Conservation (phyloP, 2,888 invertebrate species). For the Ariolimax columbianus region DNA sequence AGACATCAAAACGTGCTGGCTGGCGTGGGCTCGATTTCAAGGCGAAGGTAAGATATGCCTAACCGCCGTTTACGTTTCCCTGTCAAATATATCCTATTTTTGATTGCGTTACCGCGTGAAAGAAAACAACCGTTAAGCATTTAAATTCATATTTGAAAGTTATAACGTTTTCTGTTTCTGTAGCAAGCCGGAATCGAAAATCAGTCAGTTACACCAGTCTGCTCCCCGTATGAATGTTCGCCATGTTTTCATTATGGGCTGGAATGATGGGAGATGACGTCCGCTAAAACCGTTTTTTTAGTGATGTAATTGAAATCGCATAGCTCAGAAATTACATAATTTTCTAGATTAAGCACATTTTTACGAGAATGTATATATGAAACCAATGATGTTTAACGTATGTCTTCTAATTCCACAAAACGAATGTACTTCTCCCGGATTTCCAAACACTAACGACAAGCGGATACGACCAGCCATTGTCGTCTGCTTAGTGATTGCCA, state of each 20-base stretch:
- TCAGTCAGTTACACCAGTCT: background rate
- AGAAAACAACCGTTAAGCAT: background rate
- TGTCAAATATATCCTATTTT: background rate
- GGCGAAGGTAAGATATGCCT: constrained; percentile 4
- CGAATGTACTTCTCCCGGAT: background rate
- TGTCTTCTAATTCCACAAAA: too few relatives aligned
- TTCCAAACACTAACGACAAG: background rate
- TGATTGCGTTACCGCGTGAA: background rate
- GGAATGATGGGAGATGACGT: constrained; percentile 10
- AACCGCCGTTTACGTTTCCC: background rate
- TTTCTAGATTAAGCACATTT: background rate
- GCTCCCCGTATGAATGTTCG: constrained; percentile 6
- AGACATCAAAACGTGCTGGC: constrained; percentile 30
- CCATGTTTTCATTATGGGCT: constrained; percentile 50
- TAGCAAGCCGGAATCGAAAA: background rate
- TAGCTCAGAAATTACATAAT: background rate
- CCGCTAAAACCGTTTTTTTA: constrained; percentile 44
- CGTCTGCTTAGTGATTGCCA: constrained; percentile 32
- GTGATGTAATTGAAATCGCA: background rate
- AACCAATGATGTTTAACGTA: too few relatives aligned
- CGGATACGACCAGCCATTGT: constrained; percentile 15
- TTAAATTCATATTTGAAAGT: background rate
- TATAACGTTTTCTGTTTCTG: background rate
- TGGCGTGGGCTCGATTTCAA: constrained; percentile 50
- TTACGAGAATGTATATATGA: background rate